Evolutionary conservation across 2,797 vertebrate genomes (phyloP), one percentile per base, ranked within the genome.

Genomic region (Scolopax rusticola): DNA sequence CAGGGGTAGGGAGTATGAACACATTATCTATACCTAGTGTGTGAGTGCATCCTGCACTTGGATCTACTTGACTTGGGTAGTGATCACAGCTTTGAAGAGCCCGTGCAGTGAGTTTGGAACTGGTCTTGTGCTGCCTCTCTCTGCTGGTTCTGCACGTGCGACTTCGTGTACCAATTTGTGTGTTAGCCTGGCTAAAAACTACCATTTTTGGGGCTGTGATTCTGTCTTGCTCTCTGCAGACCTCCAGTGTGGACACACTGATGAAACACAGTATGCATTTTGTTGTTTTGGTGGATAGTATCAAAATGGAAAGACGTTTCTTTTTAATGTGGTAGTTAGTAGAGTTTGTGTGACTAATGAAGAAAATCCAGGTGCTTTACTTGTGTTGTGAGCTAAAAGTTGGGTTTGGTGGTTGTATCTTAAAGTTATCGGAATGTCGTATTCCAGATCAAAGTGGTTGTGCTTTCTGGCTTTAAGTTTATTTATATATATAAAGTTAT

Each of bases 261-360:
- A 21, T 53, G 19, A 76, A 73, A 61, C 10, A 11, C 17, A 13
- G 36, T 3, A 4, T 1, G 0, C 43, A 3, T n/a, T 24, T 40
- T 41, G 6, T 36, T 30, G 16, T 68, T 70, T 33, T 38, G 25
- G 38, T 53, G 59, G 19, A 12, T 48, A 6, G 9, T 41, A 5
- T 32, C 28, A 48, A 68, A 40, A 60, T 32, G 27, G 38, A 38
- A 43, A 57, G 40, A 12, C 1, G 1, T 15, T 67, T 76, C 8
- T 56, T 76, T 50, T 68, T 64, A 19, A 54, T 0, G 4, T 40
- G 48, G 33, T 69, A 78, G 25, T 32, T 36, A 11, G 5, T 19
- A 48, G 60, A 41, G 17, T 54, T 59, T 7, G 1, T 9, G 23
- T 27, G 30, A 51, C 7, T 73, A 28, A 79, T 25, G 8, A 56